Percentiles rank a stretch among this genome's conserved stretches.
Conservation (phyloP, 2,888 invertebrate genomes). For the Agelastica alni region DNA sequence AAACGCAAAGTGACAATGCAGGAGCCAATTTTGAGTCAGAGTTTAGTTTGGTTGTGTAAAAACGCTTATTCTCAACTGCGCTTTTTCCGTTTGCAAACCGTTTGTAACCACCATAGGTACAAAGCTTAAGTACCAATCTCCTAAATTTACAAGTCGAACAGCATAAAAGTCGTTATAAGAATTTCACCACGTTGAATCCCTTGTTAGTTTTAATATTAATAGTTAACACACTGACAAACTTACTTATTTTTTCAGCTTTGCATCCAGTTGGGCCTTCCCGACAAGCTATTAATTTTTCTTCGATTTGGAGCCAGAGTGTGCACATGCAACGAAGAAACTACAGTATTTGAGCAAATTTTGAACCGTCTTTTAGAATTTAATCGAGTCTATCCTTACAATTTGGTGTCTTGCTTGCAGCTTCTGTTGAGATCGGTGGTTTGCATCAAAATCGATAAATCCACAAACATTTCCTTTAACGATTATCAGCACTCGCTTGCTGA, state of each 20-base stretch:
- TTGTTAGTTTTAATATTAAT: too few species aligned
- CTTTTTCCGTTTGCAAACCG: too few species aligned
- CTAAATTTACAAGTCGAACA: too few species aligned
- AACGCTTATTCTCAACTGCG: too few species aligned
- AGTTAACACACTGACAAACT: too few species aligned
- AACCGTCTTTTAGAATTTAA: constrained; percentile 53
- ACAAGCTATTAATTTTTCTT: constrained; percentile 74
- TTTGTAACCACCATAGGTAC: too few species aligned
- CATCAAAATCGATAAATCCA: constrained; percentile 58
- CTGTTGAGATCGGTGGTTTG: constrained; percentile 68
- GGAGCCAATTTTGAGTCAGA: too few species aligned
- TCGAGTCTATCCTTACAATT: constrained; percentile 68
- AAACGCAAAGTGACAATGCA: too few species aligned
- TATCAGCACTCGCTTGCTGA: constrained; percentile 25
- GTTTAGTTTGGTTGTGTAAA: too few species aligned
- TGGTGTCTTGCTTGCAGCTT: constrained; percentile 71
- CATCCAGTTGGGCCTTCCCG: constrained; percentile 74
- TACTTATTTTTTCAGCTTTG: constrained; percentile 54
- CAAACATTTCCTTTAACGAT: constrained; percentile 43
- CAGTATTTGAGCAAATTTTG: constrained; percentile 65
- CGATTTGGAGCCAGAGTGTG: constrained; percentile 70
- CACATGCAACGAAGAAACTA: constrained; percentile 63
- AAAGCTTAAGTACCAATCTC: too few species aligned
- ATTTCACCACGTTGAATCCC: too few species aligned
- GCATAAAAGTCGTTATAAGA: too few species aligned